Base-by-base conservation (phyloP, 1,140 invertebrate species). In the Bombus pascuorum region DNA sequence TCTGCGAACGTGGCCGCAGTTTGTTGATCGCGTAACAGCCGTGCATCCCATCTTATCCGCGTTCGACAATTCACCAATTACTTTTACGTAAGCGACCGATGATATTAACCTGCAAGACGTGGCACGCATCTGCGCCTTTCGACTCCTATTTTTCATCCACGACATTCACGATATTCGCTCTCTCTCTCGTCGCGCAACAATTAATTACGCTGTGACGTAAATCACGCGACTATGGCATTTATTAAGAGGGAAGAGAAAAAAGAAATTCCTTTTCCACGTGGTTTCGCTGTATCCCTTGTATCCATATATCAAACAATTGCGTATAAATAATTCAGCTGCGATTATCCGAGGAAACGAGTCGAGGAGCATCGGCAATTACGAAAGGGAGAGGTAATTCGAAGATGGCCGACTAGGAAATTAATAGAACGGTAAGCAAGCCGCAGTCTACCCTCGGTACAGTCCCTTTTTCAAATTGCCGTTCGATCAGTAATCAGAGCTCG, bases 1-100 rank as follows among this genome's bases (percentile, higher is more conserved):
- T 92, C 88, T 87, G 76, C 78, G 66, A 83, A 91, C 87, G 72
- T 70, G 74, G 65, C 84, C 68, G 87, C 78, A 87, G 90, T 89
- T 85, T 85, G 75, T 85, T 86, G 53, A 28, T 47, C 83, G 80
- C 71, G 65, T 82, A 81, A 87, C 66, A 73, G 44, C 25, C 66
- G 34, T 37, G 66, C 37, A 79, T 53, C 47, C 18, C 18, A 53
- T 53, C 83, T 89, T 82, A 88, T 90, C 76, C 85, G 72, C 86
- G 18, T 53, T 53, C 47, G 47, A 53, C 47, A 53, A 53, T 53
- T 53, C 47, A 18, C 47, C 47, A 53, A 53, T 53, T 53, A 53
- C 47, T 53, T 53, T 53, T 53, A 53, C 47, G 18, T 53, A 53
- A 53, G 18, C 5, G 47, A 53, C 47, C 47, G 47, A 6, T 53